Evolutionary conservation across 2,888 invertebrate species (phyloP), one percentile per base, ranked within the genome.

Genomic region (Bombyx huttoni): DNA sequence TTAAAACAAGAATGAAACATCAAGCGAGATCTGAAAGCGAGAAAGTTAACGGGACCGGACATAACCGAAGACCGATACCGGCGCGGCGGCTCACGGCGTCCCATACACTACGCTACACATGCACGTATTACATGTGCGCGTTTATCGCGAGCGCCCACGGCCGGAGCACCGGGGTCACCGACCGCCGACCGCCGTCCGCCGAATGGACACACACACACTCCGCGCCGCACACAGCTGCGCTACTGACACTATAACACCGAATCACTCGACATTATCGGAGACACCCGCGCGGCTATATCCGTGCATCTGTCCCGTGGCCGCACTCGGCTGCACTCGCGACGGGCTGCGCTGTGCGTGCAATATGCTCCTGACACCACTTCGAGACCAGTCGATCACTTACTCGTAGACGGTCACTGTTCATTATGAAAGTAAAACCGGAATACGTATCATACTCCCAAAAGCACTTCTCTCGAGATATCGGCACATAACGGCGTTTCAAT

Each of bases 21-120:
- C 65, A 67, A 73, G 73, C 74, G 63, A 72, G 73, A 75, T 73
- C 73, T 70, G 67, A 70, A 70, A 75, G 71, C 75, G 67, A 75
- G 72, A 72, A 75, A 70, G 58, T 65, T 76, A 76, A 75, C 75
- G 75, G 75, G 62, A 73, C 60, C 60, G 63, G 62, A 63, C 68
- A 67, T 59, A 68, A 68, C 67, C 66, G 64, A 55, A 51, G 58
- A 56, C 61, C 63, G 64, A 59, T 56, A 57, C 59, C 48, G 56
- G 55, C 52, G 51, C 51, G 46, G 51, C 53, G 50, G 52, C 52
- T 47, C 48, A 48, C 51, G 34, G 53, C 53, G 56, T 54, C 40
- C 40, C 40, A 40, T 40, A 33, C 50, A 56, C 54, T 40, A 33
- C 50, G 56, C 54, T 40, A 52, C 52, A 55, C 49, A 49, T 52